Evolutionary conservation across 2,113 vertebrate genomes (phyloP).

Genomic region (Microtus montanus): DNA sequence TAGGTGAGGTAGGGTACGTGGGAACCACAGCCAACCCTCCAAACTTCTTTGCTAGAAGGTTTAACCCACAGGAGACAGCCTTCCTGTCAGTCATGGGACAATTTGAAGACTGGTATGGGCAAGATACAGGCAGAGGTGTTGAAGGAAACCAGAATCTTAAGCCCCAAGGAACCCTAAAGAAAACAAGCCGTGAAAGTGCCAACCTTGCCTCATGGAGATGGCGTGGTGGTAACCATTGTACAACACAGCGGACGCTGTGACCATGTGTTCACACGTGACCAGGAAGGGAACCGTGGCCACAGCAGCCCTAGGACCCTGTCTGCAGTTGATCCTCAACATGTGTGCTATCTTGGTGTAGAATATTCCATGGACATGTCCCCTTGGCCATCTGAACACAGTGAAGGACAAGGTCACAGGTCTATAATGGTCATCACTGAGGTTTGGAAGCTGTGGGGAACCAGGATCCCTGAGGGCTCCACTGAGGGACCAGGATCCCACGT

Average conservation of each 20-base stretch:
- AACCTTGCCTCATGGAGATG: background rate
- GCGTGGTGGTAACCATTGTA: background rate
- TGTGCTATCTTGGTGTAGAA: background rate
- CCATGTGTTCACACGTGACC: background rate
- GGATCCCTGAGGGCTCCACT: background rate
- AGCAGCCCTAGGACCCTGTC: background rate
- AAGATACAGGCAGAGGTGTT: background rate
- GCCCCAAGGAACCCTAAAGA: background rate
- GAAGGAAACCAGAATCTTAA: background rate
- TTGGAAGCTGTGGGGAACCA: background rate
- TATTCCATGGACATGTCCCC: background rate
- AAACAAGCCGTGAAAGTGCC: background rate
- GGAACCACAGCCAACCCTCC: background rate
- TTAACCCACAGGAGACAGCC: background rate
- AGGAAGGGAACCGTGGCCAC: background rate
- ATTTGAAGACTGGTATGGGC: background rate
- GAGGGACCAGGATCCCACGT: background rate
- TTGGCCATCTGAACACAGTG: background rate
- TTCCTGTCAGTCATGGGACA: background rate
- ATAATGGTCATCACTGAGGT: background rate
- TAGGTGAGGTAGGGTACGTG: background rate
- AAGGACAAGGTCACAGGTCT: background rate
- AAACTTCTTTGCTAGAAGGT: background rate
- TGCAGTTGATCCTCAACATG: background rate
- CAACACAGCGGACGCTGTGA: background rate